A percentile compares a stretch with the other conserved stretches of the same genome.
phyloP scores from a whole-genome alignment of 2,113 vertebrate species.

The Ophiodon elongatus region DNA sequence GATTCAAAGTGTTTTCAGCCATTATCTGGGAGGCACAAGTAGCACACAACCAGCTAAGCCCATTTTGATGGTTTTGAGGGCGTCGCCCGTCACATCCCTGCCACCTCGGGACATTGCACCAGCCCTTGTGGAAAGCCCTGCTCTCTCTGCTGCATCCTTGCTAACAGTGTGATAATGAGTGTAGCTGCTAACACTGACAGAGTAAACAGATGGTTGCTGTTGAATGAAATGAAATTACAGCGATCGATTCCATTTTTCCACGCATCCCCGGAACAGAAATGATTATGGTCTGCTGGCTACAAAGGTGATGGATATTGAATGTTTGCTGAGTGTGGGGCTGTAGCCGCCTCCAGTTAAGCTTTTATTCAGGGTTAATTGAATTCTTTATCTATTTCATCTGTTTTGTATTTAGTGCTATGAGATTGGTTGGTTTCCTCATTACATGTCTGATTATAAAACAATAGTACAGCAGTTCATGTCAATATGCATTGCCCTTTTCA shows the following conservation, averaged over 20 bases:
- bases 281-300: conserved; percentile 71
- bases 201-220: conserved; percentile 75
- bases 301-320: conserved; percentile 76
- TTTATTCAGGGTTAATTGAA: conserved; percentile 59
- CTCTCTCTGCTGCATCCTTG: conserved; percentile 49
- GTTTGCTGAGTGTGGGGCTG: conserved; percentile 55
- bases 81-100: background rate
- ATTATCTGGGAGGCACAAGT: background rate
- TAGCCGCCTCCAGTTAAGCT: conserved; percentile 45
- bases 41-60: background rate
- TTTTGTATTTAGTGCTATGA: conserved; percentile 32
- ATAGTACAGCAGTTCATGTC: background rate
- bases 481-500: background rate
- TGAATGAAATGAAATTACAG: conserved; percentile 81
- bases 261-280: conserved; percentile 71
- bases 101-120: conserved; percentile 43
- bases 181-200: conserved; percentile 67
- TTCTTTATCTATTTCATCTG: conserved; percentile 53
- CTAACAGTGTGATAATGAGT: conserved; percentile 74
- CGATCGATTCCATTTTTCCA: conserved; percentile 81
- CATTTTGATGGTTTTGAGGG: conserved; percentile 22
- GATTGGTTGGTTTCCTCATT: conserved; percentile 32
- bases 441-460: conserved; percentile 12
- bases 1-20: background rate
- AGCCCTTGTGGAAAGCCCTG: conserved; percentile 31